Percentiles rank a stretch among this genome's conserved stretches.
Conservation (phyloP, 2,888 invertebrate species). For the Esperia sulphurella region DNA sequence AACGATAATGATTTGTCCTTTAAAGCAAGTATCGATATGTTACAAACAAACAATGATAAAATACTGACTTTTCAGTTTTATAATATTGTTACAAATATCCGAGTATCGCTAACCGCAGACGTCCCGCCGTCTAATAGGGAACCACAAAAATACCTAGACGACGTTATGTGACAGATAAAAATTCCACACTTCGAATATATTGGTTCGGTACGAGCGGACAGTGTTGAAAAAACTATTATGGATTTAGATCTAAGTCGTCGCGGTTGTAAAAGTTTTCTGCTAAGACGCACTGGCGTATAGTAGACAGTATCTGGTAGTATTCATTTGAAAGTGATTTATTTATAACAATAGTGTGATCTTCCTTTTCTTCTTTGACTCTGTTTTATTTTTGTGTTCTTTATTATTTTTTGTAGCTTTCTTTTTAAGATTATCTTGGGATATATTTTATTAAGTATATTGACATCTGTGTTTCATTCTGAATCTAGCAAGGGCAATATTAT, state of each 20-base stretch:
- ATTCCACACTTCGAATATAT: conserved; percentile 51
- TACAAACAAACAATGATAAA: too few species aligned
- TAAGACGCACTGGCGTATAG: background rate
- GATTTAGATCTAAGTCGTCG: conserved; percentile 4
- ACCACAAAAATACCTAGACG: conserved; percentile 53
- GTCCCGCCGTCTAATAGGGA: conserved; percentile 50
- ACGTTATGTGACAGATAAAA: conserved; percentile 61
- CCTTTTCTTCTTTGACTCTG: too few species aligned
- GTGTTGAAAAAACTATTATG: conserved; percentile 16
- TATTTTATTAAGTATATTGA: too few species aligned
- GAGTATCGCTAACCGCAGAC: conserved; percentile 18
- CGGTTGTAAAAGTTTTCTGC: background rate
- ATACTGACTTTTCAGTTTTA: background rate
- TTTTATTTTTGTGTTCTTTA: too few species aligned
- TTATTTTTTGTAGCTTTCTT: too few species aligned
- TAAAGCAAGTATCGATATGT: background rate
- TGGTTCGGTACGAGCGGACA: conserved; percentile 23
- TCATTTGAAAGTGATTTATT: background rate
- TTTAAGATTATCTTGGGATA: too few species aligned
- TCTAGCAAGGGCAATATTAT: too few species aligned
- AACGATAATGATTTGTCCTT: too few species aligned
- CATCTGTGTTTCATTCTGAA: too few species aligned
- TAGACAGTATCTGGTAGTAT: background rate
- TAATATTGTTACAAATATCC: background rate
- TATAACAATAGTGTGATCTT: background rate